These are phyloP conservation scores for Orussus abietinus DNA, from an alignment of 1,140 invertebrate species.

Conservation along the genomic window DNA sequence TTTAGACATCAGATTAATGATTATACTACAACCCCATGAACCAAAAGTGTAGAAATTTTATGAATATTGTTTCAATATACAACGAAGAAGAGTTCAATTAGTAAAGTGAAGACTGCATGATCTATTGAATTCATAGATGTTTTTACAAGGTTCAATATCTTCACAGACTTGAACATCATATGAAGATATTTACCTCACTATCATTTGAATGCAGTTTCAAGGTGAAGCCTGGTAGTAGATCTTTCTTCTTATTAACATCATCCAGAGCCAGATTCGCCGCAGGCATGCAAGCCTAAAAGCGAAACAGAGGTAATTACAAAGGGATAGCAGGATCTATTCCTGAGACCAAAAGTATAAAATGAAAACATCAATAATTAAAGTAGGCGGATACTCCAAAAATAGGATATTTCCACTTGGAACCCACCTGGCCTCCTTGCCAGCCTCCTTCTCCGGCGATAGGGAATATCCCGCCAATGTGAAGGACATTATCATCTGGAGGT, in stretches of 20 bases:
- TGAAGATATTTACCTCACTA: conserved; percentile 79
- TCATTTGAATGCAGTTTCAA: conserved; percentile 93
- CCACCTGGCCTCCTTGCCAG: conserved; percentile 87
- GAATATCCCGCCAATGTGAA: conserved; percentile 97
- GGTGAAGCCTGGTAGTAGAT: conserved; percentile 88
- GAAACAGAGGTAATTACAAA: background rate
- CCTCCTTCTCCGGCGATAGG: conserved; percentile 92
- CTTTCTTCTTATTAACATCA: conserved; percentile 87
- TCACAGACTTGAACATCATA: conserved; percentile 3
- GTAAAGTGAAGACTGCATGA: too few species aligned
- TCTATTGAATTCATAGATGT: too few species aligned
- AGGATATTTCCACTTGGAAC: too few species aligned
- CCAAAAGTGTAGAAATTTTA: too few species aligned
- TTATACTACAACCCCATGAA: too few species aligned
- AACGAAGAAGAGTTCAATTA: too few species aligned
- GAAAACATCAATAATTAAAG: conserved; percentile 4
- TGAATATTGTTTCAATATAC: too few species aligned
- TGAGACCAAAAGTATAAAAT: too few species aligned
- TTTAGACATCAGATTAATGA: too few species aligned
- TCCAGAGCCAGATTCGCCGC: conserved; percentile 92
- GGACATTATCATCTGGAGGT: conserved; percentile 61
- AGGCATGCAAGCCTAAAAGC: conserved; percentile 77
- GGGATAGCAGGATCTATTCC: too few species aligned
- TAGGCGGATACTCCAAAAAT: background rate
- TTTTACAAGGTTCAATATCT: conserved; percentile 7